Base-by-base conservation (phyloP, 2,113 vertebrate genomes). In the Scytalopus superciliaris region DNA sequence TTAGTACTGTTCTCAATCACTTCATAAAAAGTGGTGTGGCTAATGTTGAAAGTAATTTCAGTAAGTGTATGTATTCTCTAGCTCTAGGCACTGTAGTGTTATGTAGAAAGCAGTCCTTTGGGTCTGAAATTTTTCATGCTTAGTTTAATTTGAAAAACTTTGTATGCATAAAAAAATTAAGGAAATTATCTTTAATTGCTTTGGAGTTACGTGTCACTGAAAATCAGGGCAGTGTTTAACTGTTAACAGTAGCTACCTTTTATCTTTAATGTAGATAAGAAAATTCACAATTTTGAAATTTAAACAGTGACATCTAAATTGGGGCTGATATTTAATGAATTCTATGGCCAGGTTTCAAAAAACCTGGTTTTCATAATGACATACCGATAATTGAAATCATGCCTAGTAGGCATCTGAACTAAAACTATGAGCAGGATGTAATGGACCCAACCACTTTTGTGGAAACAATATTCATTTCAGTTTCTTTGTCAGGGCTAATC, bases 401-500 rank as follows among this genome's bases (percentile, higher is more conserved):
- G 45, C 70, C 62, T 89, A 35, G 53, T 84, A 87, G 89, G 69
- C 64, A 79, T 95, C 63, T 93, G 87, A 47, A 55, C 94, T 95
- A 57, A 81, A 89, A 85, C 84, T 87, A 60, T 62, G 62, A 76
- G 69, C 40, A 82, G 74, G 19, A 73, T 79, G 45, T 89, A 91
- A 82, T 69, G 53, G 57, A 90, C 66, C 84, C 60, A 91, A 35
- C 53, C 22, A n/a, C 57, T 95, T 90, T 76, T 69, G n/a, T 76
- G 74, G 74, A 72, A 94, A 53, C 3, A 84, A 93, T 89, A 66
- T 80, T 84, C 0, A 66, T 93, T 95, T 90, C 50, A 57, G 91
- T 93, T 96, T 91, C 66, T 93, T 94, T 91, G 78, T 95, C 81
- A 85, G 40, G 66, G 45, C 53, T 94, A 87, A 91, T 96, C 81